Percentiles rank a stretch among this genome's conserved stretches.
These are phyloP conservation scores for Ammodytes marinus DNA, from an alignment of 2,113 vertebrate genomes.

Conservation along the genomic window DNA sequence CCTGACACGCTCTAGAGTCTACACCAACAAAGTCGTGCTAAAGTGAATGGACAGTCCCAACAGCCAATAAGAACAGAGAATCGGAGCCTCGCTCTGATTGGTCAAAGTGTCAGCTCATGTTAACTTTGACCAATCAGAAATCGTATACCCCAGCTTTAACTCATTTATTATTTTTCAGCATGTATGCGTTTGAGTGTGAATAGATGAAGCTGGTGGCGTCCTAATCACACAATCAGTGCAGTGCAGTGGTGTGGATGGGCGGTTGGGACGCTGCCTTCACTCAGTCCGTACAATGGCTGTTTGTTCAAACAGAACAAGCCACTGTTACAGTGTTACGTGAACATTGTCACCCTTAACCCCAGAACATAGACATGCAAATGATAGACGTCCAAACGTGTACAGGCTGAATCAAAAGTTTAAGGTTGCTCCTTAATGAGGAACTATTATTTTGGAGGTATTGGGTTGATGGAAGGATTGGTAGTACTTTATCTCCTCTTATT, in stretches of 20 bases:
- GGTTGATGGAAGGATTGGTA: neutral
- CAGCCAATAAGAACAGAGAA: too few relatives aligned
- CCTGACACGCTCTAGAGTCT: too few relatives aligned
- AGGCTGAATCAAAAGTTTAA: slow-evolving; percentile 6
- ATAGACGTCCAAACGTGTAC: neutral
- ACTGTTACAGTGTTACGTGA: slow-evolving; percentile 52
- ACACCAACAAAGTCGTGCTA: too few relatives aligned
- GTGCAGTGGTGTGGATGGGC: slow-evolving; percentile 32
- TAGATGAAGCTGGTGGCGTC: neutral
- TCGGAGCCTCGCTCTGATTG: too few relatives aligned
- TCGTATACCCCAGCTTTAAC: too few relatives aligned
- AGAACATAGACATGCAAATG: slow-evolving; percentile 6
- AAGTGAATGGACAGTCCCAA: too few relatives aligned
- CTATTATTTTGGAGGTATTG: neutral
- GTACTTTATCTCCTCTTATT: neutral
- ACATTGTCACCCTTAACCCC: slow-evolving; percentile 38
- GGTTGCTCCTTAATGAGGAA: neutral
- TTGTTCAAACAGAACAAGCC: slow-evolving; percentile 65
- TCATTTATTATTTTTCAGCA: neutral
- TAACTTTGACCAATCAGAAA: too few relatives aligned
- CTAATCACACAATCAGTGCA: slow-evolving; percentile 6
- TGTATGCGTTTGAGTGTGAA: neutral
- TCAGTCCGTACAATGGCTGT: slow-evolving; percentile 56
- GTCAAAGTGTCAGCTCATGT: too few relatives aligned
- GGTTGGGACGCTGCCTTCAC: slow-evolving; percentile 24